Percentiles rank a stretch among this genome's conserved stretches.
phyloP scores from a whole-genome alignment of 2,888 invertebrate genomes.

The Eupithecia insigniata region DNA sequence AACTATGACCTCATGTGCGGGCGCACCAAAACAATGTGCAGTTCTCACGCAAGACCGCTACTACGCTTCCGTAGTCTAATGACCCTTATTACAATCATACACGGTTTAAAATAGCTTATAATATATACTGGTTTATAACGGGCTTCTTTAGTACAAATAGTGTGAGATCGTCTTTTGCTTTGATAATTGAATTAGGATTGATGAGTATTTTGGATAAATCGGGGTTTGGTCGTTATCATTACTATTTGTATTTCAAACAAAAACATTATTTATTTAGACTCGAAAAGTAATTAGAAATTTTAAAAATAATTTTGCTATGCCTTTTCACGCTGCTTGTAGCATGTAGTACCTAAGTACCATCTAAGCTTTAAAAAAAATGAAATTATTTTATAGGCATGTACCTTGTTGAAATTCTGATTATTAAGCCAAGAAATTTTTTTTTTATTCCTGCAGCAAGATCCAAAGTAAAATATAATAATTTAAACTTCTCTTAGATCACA shows the following conservation, averaged over 20 bases:
- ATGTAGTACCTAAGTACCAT: too few species aligned
- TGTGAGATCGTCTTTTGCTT: constrained; percentile 23
- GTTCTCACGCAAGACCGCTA: constrained; percentile 69
- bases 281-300: too few species aligned
- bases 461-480: not conserved
- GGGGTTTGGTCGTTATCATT: not conserved
- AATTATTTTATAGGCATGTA: too few species aligned
- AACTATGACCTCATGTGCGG: constrained; percentile 71
- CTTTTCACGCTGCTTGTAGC: too few species aligned
- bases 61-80: constrained; percentile 13
- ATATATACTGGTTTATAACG: constrained; percentile 56
- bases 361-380: too few species aligned
- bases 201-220: not conserved
- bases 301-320: too few species aligned
- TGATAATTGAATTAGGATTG: constrained; percentile 25
- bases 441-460: not conserved
- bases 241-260: not conserved
- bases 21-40: constrained; percentile 65
- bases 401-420: not conserved
- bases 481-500: not conserved
- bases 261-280: not conserved
- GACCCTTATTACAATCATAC: constrained; percentile 13
- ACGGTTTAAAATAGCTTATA: constrained; percentile 12
- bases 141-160: constrained; percentile 57
- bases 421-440: not conserved